Percentiles rank a stretch among this genome's conserved stretches.
These are phyloP conservation scores for Teleiodes luculella DNA, from an alignment of 2,888 invertebrate species.

Conservation along the genomic window DNA sequence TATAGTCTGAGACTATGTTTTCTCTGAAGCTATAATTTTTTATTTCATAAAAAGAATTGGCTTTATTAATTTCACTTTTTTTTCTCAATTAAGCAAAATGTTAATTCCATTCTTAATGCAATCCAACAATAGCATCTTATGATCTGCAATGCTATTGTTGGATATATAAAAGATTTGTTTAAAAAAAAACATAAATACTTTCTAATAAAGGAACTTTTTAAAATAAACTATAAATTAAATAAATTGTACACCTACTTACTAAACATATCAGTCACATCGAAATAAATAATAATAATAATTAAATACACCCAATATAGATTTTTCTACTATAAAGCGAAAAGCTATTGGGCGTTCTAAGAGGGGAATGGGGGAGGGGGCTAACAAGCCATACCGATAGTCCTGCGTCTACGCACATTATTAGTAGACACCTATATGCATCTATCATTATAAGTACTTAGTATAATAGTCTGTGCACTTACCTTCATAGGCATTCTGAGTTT, in stretches of 20 bases:
- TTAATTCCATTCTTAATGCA: not conserved
- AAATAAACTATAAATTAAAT: not conserved
- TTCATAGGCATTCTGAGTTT: conserved; percentile 97
- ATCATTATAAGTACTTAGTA: not conserved
- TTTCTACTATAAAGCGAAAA: conserved; percentile 39
- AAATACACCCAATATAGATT: conserved; percentile 4
- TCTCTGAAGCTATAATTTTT: too few species aligned
- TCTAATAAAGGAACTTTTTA: not conserved
- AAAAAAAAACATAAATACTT: not conserved
- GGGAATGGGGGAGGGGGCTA: conserved; percentile 5
- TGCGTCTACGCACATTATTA: conserved; percentile 32
- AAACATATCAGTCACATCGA: not conserved
- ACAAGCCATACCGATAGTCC: conserved; percentile 41
- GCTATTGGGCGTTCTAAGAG: conserved; percentile 30
- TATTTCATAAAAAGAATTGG: too few species aligned
- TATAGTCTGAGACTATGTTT: too few species aligned
- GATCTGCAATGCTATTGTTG: not conserved
- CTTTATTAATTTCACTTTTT: too few species aligned
- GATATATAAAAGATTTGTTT: not conserved
- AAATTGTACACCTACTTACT: not conserved
- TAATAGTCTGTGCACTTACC: conserved; percentile 51
- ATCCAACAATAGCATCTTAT: not conserved
- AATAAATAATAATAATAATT: conserved; percentile 9
- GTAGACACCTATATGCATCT: conserved; percentile 20
- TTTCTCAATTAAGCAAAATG: too few species aligned